phyloP scores from a whole-genome alignment of 2,797 vertebrate species.

The Poecilia picta region DNA sequence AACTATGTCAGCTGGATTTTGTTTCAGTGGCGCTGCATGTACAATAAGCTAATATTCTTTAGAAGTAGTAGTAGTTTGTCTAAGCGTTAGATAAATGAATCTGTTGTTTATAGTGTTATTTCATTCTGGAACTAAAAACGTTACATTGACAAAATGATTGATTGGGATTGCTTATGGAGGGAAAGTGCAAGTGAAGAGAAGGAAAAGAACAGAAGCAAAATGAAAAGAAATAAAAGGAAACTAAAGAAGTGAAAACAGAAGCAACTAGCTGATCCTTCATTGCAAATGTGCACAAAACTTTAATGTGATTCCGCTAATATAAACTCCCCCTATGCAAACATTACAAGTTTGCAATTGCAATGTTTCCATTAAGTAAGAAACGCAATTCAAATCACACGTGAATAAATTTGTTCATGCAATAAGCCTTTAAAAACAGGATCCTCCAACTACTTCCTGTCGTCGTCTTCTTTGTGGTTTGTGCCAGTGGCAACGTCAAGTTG shows the following conservation, averaged over 20 bases:
- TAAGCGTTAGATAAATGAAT: not conserved
- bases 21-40: not conserved
- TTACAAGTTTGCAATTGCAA: no score
- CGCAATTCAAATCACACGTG: no score
- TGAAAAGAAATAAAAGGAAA: not conserved
- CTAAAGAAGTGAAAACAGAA: not conserved
- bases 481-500: no score
- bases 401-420: no score
- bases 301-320: no score
- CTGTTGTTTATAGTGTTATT: not conserved
- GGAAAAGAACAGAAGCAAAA: not conserved
- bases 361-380: no score
- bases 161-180: not conserved
- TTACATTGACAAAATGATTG: not conserved
- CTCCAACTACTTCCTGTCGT: no score
- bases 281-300: no score
- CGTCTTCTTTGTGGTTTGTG: no score
- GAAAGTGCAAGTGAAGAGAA: not conserved
- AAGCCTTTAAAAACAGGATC: no score
- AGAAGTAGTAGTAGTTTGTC: not conserved
- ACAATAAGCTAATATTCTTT: constrained; percentile 7
- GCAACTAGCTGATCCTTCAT: no score
- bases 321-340: accelerated
- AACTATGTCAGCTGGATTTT: not conserved
- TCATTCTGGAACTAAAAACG: not conserved